These are phyloP conservation scores for Danio kyathit DNA, from an alignment of 2,797 vertebrate species.

Conservation along the genomic window DNA sequence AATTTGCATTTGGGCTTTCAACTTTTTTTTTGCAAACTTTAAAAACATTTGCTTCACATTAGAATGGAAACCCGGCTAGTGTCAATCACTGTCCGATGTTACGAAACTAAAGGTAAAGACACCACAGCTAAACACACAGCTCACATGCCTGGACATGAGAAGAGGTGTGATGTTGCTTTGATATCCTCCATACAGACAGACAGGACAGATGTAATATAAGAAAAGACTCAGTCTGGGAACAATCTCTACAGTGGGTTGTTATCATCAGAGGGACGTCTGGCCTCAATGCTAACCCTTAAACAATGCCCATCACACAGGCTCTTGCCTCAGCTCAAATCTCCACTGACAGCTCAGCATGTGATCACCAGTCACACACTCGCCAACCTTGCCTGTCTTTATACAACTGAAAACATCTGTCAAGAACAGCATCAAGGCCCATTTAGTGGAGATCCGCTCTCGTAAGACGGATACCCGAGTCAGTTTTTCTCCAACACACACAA, in stretches of 20 bases:
- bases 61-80: too few species aligned
- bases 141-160: constrained; percentile 8
- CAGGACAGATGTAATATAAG: constrained; percentile 31
- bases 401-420: constrained; percentile 29
- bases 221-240: constrained; percentile 40
- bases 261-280: constrained; percentile 25
- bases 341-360: constrained; percentile 36
- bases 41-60: too few species aligned
- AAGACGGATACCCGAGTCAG: constrained; percentile 33
- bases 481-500: background rate
- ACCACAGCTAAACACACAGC: background rate
- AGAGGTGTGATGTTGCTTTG: constrained; percentile 12
- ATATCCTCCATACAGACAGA: constrained; percentile 21
- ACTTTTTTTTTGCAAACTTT: too few species aligned
- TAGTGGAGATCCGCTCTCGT: constrained; percentile 36
- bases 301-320: constrained; percentile 31
- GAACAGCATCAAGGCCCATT: constrained; percentile 5
- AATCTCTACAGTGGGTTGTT: constrained; percentile 3
- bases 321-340: constrained; percentile 41
- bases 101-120: constrained; percentile 17
- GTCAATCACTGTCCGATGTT: constrained; percentile 31
- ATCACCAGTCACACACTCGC: background rate
- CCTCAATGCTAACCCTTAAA: constrained; percentile 51
- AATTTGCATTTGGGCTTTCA: too few species aligned
- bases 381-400: constrained; percentile 12